Conservation (phyloP, 2,888 invertebrate genomes). For the Autographa pulchrina region DNA sequence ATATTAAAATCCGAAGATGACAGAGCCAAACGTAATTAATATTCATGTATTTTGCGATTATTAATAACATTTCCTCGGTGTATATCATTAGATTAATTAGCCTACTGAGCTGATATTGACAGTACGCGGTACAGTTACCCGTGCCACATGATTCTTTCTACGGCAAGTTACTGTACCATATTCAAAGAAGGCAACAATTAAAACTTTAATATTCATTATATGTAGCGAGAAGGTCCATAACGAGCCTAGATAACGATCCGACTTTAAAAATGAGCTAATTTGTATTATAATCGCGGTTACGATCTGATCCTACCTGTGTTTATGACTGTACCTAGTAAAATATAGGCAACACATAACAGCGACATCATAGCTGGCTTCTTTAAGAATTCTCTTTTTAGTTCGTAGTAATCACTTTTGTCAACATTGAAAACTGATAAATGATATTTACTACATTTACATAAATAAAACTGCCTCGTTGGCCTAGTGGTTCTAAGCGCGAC, state of each 20-base stretch:
- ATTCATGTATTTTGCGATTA: background rate
- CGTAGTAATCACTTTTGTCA: background rate
- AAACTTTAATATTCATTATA: conserved; percentile 81
- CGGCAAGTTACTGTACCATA: conserved; percentile 58
- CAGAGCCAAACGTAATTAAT: background rate
- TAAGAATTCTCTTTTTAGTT: background rate
- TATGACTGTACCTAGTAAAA: conserved; percentile 13
- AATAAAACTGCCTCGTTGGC: no score
- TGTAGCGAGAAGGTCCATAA: conserved; percentile 58
- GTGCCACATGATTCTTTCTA: conserved; percentile 74
- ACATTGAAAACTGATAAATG: background rate
- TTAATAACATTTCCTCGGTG: background rate
- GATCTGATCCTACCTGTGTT: conserved; percentile 33
- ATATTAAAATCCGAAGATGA: background rate
- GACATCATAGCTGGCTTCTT: background rate
- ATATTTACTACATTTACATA: no score
- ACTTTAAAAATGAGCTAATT: conserved; percentile 59
- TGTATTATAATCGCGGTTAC: conserved; percentile 44
- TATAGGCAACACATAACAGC: background rate
- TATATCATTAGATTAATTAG: conserved; percentile 43
- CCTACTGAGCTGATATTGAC: conserved; percentile 66
- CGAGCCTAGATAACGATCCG: conserved; percentile 56
- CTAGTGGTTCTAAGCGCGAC: no score
- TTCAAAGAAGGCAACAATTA: conserved; percentile 79
- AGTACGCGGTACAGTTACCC: conserved; percentile 76